A percentile compares a stretch with the other conserved stretches of the same genome.
These are phyloP conservation scores for Lepidocyrtoides sp. DNA, from an alignment of 2,888 invertebrate genomes.

Conservation along the genomic window DNA sequence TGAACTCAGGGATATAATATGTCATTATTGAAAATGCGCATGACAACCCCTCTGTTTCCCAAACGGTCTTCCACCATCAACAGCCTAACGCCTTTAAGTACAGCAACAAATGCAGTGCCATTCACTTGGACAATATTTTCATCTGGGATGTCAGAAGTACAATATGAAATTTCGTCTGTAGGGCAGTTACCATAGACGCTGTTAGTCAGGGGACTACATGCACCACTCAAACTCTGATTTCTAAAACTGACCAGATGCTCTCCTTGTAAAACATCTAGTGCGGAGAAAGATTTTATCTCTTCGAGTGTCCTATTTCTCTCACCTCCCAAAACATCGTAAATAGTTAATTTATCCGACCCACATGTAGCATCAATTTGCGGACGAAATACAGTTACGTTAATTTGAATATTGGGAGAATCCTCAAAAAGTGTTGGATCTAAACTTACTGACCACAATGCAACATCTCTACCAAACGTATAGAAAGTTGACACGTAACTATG, in stretches of 20 bases:
- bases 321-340: slow-evolving; percentile 29
- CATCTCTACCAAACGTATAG: too few relatives aligned
- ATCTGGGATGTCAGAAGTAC: not conserved
- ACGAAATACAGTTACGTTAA: not conserved
- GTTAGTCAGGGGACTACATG: too few relatives aligned
- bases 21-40: too few relatives aligned
- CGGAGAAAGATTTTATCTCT: not conserved
- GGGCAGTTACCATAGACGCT: too few relatives aligned
- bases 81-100: slow-evolving; percentile 30
- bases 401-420: too few relatives aligned
- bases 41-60: too few relatives aligned
- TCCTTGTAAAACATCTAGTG: not conserved
- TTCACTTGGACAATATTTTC: not conserved
- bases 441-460: too few relatives aligned
- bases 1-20: too few relatives aligned
- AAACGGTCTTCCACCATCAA: too few relatives aligned
- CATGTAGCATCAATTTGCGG: slow-evolving; percentile 32
- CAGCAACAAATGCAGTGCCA: slow-evolving; percentile 4
- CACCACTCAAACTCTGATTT: not conserved
- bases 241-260: not conserved
- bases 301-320: not conserved
- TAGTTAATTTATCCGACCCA: not conserved
- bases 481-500: too few relatives aligned
- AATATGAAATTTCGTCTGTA: not conserved
- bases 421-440: too few relatives aligned